Base-by-base conservation (phyloP, 1,140 invertebrate genomes). In the Cherax quadricarinatus region DNA sequence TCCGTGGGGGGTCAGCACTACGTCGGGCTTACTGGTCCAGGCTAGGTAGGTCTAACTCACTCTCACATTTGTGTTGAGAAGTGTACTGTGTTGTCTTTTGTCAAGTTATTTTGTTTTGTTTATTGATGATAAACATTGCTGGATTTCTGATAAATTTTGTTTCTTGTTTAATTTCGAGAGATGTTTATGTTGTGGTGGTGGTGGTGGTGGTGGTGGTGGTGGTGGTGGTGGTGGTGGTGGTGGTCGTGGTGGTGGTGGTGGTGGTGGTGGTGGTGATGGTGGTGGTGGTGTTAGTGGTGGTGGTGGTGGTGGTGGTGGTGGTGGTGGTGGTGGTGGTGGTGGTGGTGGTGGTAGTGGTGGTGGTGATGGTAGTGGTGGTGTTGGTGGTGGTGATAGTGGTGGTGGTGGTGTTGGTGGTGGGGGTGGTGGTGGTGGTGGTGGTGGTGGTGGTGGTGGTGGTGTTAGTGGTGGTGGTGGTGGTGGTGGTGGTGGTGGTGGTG, bases 191-290 rank as follows among this genome's bases (percentile, higher is more conserved):
- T n/a, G n/a, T n/a, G n/a, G n/a, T n/a, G n/a, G 24, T 12, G 75
- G 24, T n/a, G n/a, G 12, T 10, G n/a, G 75, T 79, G 75, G 66
- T 70, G 66, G 12, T 70, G 66, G 66, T 70, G 66, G 66, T 70
- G 66, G 66, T 70, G 66, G 66, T 70, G 66, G 66, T 70, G 66
- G 66, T 70, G 73, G 21, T 78, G 73, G 75, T 79, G n/a, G 75
- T 79, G 75, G 75, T 79, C 24, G 75, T 79, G 75, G 75, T 79
- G 75, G 75, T 79, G 75, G 75, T 79, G 75, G 75, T 6, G 21
- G 66, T 70, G 66, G 66, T 70, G 66, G 66, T 70, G 66, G 66
- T 21, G 66, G 66, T 21, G 21, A 14, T n/a, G n/a, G n/a, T n/a
- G n/a, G n/a, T n/a, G n/a, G n/a, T n/a, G n/a, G n/a, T n/a, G n/a